A percentile compares a stretch with the other conserved stretches of the same genome.
phyloP scores from a whole-genome alignment of 2,797 vertebrate species.

The Lagodon rhomboides region DNA sequence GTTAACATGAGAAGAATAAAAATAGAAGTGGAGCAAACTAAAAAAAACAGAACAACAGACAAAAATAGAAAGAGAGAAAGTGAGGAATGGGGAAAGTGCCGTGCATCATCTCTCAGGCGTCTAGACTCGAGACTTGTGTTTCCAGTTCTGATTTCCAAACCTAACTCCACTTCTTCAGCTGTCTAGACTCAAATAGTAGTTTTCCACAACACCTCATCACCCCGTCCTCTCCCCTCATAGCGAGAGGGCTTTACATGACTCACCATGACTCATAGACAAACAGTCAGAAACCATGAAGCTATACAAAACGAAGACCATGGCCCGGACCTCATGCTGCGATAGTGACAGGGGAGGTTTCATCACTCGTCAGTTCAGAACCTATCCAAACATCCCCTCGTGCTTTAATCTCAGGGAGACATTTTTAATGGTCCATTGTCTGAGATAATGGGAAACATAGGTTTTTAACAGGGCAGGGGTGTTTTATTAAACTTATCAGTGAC shows the following conservation, averaged over 20 bases:
- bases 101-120: slow-evolving; percentile 62
- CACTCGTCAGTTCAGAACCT: slow-evolving; percentile 50
- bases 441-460: slow-evolving; percentile 51
- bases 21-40: slow-evolving; percentile 40
- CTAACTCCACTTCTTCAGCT: slow-evolving; percentile 71
- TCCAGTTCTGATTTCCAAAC: slow-evolving; percentile 79
- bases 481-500: slow-evolving; percentile 33
- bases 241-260: slow-evolving; percentile 74
- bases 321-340: slow-evolving; percentile 42
- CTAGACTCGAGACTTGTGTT: slow-evolving; percentile 75
- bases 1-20: slow-evolving; percentile 15
- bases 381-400: slow-evolving; percentile 26
- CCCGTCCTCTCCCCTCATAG: slow-evolving; percentile 59
- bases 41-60: slow-evolving; percentile 29
- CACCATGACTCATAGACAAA: slow-evolving; percentile 79
- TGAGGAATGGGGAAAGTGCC: slow-evolving; percentile 47
- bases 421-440: slow-evolving; percentile 10
- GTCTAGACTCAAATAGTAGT: slow-evolving; percentile 79
- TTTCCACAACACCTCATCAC: slow-evolving; percentile 83
- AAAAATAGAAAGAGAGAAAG: slow-evolving; percentile 66
- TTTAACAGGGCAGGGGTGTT: slow-evolving; percentile 26
- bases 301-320: slow-evolving; percentile 52
- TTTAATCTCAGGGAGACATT: slow-evolving; percentile 24
- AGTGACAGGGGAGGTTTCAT: slow-evolving; percentile 62
- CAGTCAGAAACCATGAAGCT: slow-evolving; percentile 63